Base-by-base conservation (phyloP, 2,113 vertebrate species). In the Gymnarchus niloticus region DNA sequence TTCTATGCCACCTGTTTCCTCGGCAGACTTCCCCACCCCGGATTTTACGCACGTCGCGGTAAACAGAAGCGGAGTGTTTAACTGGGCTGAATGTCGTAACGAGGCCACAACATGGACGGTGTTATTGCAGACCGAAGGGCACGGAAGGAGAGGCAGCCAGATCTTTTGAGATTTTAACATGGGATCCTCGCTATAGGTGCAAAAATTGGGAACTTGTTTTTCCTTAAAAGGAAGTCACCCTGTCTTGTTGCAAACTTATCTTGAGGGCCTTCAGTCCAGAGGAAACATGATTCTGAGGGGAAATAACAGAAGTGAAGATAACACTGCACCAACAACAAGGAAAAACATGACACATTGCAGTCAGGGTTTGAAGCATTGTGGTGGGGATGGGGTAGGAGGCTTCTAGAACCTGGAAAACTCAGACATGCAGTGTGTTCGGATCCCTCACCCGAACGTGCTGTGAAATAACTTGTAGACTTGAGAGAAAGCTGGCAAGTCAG, bases 381-480 rank as follows among this genome's bases (percentile, higher is more conserved):
- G 41, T 9, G 49, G 2, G 28, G 56, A 52, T 6, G 44, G 4
- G n/a, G 46, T 21, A 14, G 59, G 44, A 33, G 59, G 1, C 8
- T 23, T 49, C 3, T 61, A 14, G 41, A n/a, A 65, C 17, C 37
- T 25, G 3, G 41, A 17, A 59, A 54, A 14, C 37, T 23, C 17
- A 37, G 19, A 28, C 21, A 37, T 85, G 77, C 56, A 17, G 80
- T 9, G 21, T n/a, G 10, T 44, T 46, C 76, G n/a, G 41, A 23
- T 8, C 3, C 4, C 23, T 76, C 73, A 28, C 83, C 46, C 59
- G 69, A n/a, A n/a, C 76, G 83, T 56, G 86, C 86, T 61, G 84
- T 28, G 81, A 84, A 85, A 88, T 87, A 90, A 85, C 89, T 87
- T 87, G 51, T 86, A 59, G 8, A 59, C 41, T 85, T 44, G 21